Evolutionary conservation across 2,888 invertebrate genomes (phyloP), one percentile per base, ranked within the genome.

Genomic region (Frankliniella intonsa): DNA sequence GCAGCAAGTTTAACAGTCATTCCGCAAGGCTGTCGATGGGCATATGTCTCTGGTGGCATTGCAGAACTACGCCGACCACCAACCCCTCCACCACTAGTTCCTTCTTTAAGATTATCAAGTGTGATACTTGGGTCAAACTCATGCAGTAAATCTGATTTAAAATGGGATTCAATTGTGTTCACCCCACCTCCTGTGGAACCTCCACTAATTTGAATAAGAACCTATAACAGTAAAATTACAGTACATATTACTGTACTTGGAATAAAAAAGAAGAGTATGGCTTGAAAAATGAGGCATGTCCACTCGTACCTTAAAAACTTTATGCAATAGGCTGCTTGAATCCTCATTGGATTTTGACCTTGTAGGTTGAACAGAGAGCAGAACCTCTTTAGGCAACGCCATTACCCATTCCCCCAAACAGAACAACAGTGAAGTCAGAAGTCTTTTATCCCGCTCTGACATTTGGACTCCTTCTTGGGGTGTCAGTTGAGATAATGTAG

Each of bases 371-470:
- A 85, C 84, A 51, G 85, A 84, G 12, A 86, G 84, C n/a, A 88
- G 85, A 50, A 86, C 86, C 19, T 87, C 84, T 51, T 89, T 85
- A 0, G 90, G 90, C 83, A 97, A 91, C 81, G 93, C 91, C 92
- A 98, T 96, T 82, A 97, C 97, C 93, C 97, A 97, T 88, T 98
- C 97, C 0, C 97, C 96, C 83, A 98, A 90, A 87, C 97, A 96
- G 82, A 97, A 92, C 86, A 98, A 91, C 85, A 97, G 90, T 0
- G 96, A 94, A 51, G 94, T 93, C 19, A 94, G 91, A 82, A 96
- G 88, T 83, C 95, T 91, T 86, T 93, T 93, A 85, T 93, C 93
- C 79, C 91, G 91, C 50, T 90, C 90, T 49, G 91, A 90, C 19
- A 88, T 84, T 25, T 76, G 69, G 25, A 76, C 25, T 81, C 87